Evolutionary conservation across 2,888 invertebrate species (phyloP), one percentile per base, ranked within the genome.

Genomic region (Xanthostigma xanthostigma): DNA sequence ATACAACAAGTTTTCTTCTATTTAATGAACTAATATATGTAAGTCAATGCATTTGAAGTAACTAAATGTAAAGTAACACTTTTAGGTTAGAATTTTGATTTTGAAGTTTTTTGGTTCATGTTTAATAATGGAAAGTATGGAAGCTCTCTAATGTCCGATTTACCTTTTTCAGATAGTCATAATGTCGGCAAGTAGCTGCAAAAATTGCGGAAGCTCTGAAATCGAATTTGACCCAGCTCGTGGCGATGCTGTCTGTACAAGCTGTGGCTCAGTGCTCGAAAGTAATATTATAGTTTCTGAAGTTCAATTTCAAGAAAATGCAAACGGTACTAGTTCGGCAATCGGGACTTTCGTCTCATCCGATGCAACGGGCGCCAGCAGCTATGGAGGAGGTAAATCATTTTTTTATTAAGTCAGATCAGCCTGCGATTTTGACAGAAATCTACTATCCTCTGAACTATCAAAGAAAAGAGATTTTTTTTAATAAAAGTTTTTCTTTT

Each of bases 221-320:
- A 90, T 97, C 52, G 96, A 97, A 69, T 88, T 86, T 51, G 97
- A 97, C 66, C 86, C 91, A 51, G 84, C 89, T 17, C 78, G 95
- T 59, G 97, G 96, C 36, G 94, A 96, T 75, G 85, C 88, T 9
- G 93, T 96, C 1, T 98, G 98, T 66, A 95, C 90, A 33, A 84
- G 82, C 62, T 98, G 98, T 70, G 98, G 97, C 33, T 84, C 89
- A 8, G 97, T 98, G 2, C 70, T 98, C 12, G 96, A 97, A 64
- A 94, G 96, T 62, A 92, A 89, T 59, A 84, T 93, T 48, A 97
- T 98, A 61, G 95, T 98, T 27, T 88, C 92, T 2, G 96, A 97
- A 66, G 84, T 96, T 27, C 91, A 94, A 65, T 98, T 96, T 62
- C 89, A 92, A 66, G 97, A 98, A 65, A 84, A 85, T 62, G 81